phyloP scores from a whole-genome alignment of 2,797 vertebrate genomes.

The Remorina albescens region DNA sequence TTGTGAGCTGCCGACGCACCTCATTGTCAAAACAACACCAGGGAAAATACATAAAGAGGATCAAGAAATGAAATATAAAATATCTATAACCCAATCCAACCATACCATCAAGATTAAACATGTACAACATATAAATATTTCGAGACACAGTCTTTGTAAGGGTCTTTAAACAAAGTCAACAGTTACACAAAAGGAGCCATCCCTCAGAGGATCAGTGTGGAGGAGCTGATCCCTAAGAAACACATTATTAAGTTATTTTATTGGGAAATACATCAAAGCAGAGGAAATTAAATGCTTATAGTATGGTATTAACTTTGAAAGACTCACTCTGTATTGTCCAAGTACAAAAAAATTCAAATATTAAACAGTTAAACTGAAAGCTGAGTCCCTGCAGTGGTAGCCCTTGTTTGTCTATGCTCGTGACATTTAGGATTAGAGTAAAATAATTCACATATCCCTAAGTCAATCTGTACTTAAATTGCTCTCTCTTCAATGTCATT shows the following conservation, averaged over 20 bases:
- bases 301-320: conserved; percentile 2
- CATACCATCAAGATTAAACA: too few species aligned
- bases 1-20: conserved; percentile 23
- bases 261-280: conserved; percentile 35
- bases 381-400: background rate
- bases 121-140: conserved; percentile 24
- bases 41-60: conserved; percentile 11
- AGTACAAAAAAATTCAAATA: conserved; percentile 1
- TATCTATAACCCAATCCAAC: background rate
- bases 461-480: too few species aligned
- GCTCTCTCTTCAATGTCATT: too few species aligned
- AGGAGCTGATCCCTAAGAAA: background rate
- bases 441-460: too few species aligned
- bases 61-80: conserved; percentile 31
- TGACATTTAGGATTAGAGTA: too few species aligned
- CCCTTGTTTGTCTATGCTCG: background rate
- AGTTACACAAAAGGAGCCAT: conserved; percentile 28
- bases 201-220: background rate
- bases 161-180: conserved; percentile 22
- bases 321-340: conserved; percentile 7
- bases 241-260: conserved; percentile 17
- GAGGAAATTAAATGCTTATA: conserved; percentile 27
- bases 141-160: background rate
- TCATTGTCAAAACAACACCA: conserved; percentile 43
- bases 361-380: background rate